phyloP scores from a whole-genome alignment of 2,797 vertebrate genomes.

The Malacoctenus gilli region DNA sequence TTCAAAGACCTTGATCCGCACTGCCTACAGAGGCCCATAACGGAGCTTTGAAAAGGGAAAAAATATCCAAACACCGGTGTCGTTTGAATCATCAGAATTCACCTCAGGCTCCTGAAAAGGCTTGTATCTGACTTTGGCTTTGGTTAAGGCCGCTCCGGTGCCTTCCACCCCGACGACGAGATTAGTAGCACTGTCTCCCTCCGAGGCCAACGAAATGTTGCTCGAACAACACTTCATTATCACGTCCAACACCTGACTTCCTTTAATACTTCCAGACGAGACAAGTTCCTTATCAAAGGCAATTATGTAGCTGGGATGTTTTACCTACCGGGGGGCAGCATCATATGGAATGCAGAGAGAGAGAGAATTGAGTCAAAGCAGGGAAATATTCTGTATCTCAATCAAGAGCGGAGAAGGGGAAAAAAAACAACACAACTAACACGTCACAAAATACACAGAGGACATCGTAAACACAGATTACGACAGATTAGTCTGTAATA shows the following conservation, averaged over 20 bases:
- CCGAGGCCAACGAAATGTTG: conserved; percentile 41
- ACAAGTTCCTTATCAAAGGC: conserved; percentile 46
- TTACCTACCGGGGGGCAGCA: conserved; percentile 20
- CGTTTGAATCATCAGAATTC: conserved; percentile 13
- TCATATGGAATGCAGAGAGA: conserved; percentile 25
- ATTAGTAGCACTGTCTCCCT: conserved; percentile 49
- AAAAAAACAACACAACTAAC: conserved; percentile 6
- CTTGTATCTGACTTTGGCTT: conserved; percentile 13
- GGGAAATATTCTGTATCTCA: conserved; percentile 31
- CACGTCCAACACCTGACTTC: conserved; percentile 56
- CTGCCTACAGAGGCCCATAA: conserved; percentile 3
- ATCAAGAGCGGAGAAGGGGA: conserved; percentile 29
- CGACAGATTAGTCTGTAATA: conserved; percentile 47
- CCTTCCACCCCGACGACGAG: conserved; percentile 29
- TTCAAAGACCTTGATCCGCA: conserved; percentile 14
- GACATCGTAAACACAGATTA: conserved; percentile 26
- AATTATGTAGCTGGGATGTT: conserved; percentile 48
- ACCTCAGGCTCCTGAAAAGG: conserved; percentile 15
- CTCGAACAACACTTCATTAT: conserved; percentile 59
- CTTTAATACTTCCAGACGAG: conserved; percentile 39
- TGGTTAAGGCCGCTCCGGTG: conserved; percentile 3
- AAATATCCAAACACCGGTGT: not conserved
- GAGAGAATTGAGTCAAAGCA: conserved; percentile 9
- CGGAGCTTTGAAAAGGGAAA: conserved; percentile 5
- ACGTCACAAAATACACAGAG: conserved; percentile 33